Conservation (phyloP, 2,888 invertebrate species). For the Drosophila nigricruria region DNA sequence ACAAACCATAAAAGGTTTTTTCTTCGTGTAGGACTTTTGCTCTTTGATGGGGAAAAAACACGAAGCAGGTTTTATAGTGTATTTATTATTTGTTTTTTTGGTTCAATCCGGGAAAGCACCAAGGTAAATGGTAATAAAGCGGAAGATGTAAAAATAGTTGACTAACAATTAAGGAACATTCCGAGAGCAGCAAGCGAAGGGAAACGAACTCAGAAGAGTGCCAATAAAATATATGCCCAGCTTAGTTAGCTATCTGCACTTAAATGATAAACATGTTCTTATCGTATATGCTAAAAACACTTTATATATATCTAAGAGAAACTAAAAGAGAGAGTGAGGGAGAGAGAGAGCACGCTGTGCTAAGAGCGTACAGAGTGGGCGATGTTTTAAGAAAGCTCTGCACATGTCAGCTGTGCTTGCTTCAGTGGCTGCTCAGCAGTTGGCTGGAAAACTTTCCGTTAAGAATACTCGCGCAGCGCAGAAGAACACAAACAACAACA, state of each 20-base stretch:
- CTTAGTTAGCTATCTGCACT: conserved; percentile 9
- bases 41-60: conserved; percentile 30
- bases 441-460: conserved; percentile 62
- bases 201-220: background rate
- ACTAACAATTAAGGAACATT: conserved; percentile 17
- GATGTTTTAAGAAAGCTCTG: conserved; percentile 42
- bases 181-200: background rate
- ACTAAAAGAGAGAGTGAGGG: background rate
- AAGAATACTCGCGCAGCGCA: conserved; percentile 17
- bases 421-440: conserved; percentile 50
- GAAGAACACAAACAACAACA: background rate
- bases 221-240: background rate
- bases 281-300: conserved; percentile 11
- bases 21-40: conserved; percentile 9
- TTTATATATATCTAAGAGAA: background rate
- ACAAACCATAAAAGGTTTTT: background rate
- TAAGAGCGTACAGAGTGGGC: conserved; percentile 25
- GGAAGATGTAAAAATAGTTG: conserved; percentile 8
- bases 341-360: background rate
- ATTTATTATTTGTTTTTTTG: conserved; percentile 1
- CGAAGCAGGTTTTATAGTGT: conserved; percentile 20
- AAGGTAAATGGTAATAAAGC: conserved; percentile 23
- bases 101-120: conserved; percentile 23
- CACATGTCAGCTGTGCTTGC: conserved; percentile 1
- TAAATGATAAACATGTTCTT: conserved; percentile 19